phyloP scores from a whole-genome alignment of 2,888 invertebrate species.

The Eudasyphora cyanicolor region DNA sequence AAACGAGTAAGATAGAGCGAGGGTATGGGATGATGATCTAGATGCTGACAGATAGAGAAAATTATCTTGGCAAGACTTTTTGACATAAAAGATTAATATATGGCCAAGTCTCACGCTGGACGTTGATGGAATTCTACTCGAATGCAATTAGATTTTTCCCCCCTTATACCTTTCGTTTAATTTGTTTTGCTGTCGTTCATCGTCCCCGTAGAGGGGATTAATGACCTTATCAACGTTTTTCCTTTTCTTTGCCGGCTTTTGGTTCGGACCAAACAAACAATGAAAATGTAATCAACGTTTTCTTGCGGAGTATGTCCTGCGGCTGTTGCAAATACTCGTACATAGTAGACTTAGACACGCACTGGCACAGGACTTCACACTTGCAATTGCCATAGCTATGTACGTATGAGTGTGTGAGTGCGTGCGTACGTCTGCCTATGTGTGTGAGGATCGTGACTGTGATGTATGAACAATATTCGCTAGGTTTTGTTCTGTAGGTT shows the following conservation, averaged over 20 bases:
- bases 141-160: neutral
- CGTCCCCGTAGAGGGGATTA: neutral
- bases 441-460: neutral
- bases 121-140: neutral
- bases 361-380: neutral
- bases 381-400: too few species aligned
- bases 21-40: too few species aligned
- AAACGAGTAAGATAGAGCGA: too few species aligned
- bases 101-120: neutral
- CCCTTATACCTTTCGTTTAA: neutral
- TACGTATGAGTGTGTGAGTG: neutral
- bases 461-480: neutral
- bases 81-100: constrained; percentile 4
- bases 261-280: neutral
- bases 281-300: constrained; percentile 16
- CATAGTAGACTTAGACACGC: neutral
- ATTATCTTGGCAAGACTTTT: neutral
- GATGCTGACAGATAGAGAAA: neutral
- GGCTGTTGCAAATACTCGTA: neutral
- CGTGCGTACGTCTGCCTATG: neutral
- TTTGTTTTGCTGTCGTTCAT: neutral
- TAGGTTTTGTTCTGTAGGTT: neutral
- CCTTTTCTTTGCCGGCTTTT: neutral
- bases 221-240: neutral
- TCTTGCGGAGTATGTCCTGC: neutral